Evolutionary conservation across 1,140 invertebrate species (phyloP).

Genomic region (Bombus polaris): DNA sequence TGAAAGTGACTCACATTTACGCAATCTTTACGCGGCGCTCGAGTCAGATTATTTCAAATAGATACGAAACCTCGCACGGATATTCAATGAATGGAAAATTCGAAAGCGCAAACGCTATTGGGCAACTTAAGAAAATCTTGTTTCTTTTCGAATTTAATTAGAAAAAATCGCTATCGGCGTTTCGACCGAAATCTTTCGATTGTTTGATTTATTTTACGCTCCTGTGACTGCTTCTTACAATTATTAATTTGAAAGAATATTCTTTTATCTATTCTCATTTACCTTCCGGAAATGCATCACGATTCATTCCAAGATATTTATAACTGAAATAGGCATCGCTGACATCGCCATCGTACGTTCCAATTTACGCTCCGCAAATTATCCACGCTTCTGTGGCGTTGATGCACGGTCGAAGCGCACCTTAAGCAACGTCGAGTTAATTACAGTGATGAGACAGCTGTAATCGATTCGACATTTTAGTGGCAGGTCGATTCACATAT

Average conservation of each 20-base stretch:
- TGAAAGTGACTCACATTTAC: constrained; percentile 58
- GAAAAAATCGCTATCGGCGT: neutral
- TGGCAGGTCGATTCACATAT: neutral
- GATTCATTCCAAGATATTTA: constrained; percentile 10
- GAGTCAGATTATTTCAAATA: constrained; percentile 47
- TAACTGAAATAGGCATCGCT: constrained; percentile 41
- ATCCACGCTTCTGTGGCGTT: constrained; percentile 31
- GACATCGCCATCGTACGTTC: constrained; percentile 52
- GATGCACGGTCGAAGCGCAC: neutral
- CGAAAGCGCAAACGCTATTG: constrained; percentile 24
- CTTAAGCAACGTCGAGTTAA: constrained; percentile 25
- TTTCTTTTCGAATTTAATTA: neutral
- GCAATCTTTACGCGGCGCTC: constrained; percentile 48
- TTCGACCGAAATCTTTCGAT: neutral
- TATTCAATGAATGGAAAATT: constrained; percentile 47
- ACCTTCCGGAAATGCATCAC: constrained; percentile 29
- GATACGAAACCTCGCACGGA: constrained; percentile 23
- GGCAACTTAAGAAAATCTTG: constrained; percentile 6
- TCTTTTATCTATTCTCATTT: constrained; percentile 5
- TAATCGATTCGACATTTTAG: constrained; percentile 9
- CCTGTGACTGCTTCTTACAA: too few relatives aligned
- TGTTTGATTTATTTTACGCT: neutral
- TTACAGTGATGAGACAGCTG: neutral
- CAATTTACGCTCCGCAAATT: constrained; percentile 52
- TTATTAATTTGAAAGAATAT: neutral